A percentile compares a stretch with the other conserved stretches of the same genome.
Conservation (phyloP, 2,888 invertebrate genomes). For the Apamea anceps region DNA sequence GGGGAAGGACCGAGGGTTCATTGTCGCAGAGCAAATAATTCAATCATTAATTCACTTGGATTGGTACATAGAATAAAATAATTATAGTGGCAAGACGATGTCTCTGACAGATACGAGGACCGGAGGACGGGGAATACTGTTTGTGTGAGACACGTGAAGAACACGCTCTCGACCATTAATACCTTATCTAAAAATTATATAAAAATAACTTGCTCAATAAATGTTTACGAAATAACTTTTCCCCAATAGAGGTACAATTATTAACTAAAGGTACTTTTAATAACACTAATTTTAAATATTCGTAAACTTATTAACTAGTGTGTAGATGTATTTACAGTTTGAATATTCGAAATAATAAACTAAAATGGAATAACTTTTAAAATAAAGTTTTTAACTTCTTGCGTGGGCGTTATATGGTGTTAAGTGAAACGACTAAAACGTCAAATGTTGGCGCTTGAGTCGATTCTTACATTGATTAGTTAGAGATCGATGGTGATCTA, state of each 20-base stretch:
- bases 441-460: not conserved
- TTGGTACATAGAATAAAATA: not conserved
- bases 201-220: constrained; percentile 34
- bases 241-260: constrained; percentile 60
- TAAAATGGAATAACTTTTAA: constrained; percentile 52
- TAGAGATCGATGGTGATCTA: not conserved
- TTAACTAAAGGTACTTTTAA: constrained; percentile 49
- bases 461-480: not conserved
- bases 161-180: not conserved
- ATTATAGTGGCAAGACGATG: constrained; percentile 42
- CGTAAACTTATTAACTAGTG: constrained; percentile 57
- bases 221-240: constrained; percentile 27
- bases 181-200: constrained; percentile 15
- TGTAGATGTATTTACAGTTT: constrained; percentile 61
- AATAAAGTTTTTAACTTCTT: constrained; percentile 3
- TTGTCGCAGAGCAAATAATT: not conserved
- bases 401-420: constrained; percentile 6
- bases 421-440: not conserved
- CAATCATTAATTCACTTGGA: not conserved
- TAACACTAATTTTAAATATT: constrained; percentile 59
- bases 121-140: constrained; percentile 12
- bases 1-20: constrained; percentile 22
- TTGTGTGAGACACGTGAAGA: not conserved
- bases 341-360: constrained; percentile 50
- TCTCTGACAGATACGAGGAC: constrained; percentile 16